Evolutionary conservation across 2,888 invertebrate species (phyloP).

Genomic region (Minunthozetes semirufus): DNA sequence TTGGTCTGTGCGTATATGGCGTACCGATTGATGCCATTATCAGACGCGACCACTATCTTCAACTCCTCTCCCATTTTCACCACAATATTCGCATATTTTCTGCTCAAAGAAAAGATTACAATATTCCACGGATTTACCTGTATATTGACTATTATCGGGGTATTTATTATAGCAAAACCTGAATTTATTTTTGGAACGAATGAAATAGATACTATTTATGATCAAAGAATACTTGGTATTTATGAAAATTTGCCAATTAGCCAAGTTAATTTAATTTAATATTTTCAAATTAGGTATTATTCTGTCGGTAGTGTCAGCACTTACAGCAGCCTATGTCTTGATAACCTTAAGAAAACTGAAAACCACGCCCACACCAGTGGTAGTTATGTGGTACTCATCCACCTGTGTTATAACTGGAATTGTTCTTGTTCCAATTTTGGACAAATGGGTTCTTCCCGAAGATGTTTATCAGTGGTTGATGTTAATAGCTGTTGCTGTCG

Average conservation of each 20-base stretch:
- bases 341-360: constrained; percentile 34
- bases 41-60: neutral
- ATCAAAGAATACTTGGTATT: neutral
- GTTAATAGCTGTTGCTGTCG: constrained; percentile 59
- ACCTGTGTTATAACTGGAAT: constrained; percentile 17
- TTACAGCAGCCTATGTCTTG: constrained; percentile 1
- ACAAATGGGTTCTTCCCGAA: constrained; percentile 6
- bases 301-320: constrained; percentile 10
- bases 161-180: constrained; percentile 29
- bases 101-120: neutral
- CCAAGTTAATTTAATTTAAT: too few species aligned
- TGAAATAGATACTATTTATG: neutral
- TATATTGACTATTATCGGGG: neutral
- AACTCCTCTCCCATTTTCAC: neutral
- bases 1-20: neutral
- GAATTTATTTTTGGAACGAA: constrained; percentile 1
- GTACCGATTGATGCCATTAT: neutral
- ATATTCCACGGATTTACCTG: neutral
- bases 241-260: too few species aligned
- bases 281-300: constrained; percentile 19
- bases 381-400: constrained; percentile 22
- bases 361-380: constrained; percentile 12
- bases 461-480: neutral
- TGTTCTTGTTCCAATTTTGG: neutral
- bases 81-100: neutral